These are phyloP conservation scores for Nebria ingens DNA, from an alignment of 1,140 invertebrate genomes.

Conservation along the genomic window DNA sequence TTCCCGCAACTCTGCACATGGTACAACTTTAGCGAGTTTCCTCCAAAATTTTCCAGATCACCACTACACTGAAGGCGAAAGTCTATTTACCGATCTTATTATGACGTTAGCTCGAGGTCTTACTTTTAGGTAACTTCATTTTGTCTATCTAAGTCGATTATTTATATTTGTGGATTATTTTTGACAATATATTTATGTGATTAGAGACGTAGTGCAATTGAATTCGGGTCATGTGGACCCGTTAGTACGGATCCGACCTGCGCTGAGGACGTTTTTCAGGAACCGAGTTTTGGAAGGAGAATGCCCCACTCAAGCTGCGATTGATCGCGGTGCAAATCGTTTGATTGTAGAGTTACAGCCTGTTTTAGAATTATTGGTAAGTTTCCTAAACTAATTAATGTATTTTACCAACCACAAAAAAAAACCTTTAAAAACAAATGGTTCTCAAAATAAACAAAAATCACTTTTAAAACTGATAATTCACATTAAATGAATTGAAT, in stretches of 20 bases:
- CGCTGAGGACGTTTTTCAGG: constrained; percentile 38
- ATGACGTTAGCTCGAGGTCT: constrained; percentile 32
- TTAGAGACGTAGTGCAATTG: constrained; percentile 25
- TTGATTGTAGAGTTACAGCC: constrained; percentile 27
- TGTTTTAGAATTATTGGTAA: constrained; percentile 28
- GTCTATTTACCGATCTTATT: constrained; percentile 34
- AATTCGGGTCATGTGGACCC: constrained; percentile 25
- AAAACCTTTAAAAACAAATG: too few species aligned
- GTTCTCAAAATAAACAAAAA: too few species aligned
- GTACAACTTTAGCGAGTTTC: neutral
- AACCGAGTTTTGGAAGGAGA: constrained; percentile 34
- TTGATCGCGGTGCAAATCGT: constrained; percentile 26
- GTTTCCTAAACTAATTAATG: too few species aligned
- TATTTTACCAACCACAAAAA: too few species aligned
- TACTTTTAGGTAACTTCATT: constrained; percentile 26
- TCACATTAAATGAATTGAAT: too few species aligned
- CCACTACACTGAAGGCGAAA: constrained; percentile 34
- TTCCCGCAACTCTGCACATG: constrained; percentile 35
- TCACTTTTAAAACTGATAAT: too few species aligned
- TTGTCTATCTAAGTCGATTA: too few species aligned
- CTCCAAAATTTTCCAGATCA: constrained; percentile 27
- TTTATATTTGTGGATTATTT: too few species aligned
- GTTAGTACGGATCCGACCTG: constrained; percentile 26
- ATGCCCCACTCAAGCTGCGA: constrained; percentile 23
- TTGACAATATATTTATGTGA: neutral